Conservation (phyloP, 2,797 vertebrate genomes). For the Notamacropus eugenii region DNA sequence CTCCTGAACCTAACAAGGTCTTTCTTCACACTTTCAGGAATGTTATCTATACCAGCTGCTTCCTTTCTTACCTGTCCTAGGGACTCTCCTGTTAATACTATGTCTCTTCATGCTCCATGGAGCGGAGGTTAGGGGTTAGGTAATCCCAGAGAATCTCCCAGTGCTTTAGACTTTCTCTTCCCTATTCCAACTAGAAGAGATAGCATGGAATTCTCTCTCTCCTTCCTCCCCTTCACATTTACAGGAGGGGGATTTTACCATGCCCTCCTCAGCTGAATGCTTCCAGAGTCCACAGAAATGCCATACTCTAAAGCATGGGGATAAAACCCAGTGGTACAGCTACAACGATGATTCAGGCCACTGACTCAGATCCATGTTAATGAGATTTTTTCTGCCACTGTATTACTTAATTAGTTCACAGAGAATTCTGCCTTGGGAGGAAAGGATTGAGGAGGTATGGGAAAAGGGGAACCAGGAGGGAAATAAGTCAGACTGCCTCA, state of each 20-base stretch:
- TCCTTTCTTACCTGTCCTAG: neutral
- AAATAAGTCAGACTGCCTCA: neutral
- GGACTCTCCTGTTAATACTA: neutral
- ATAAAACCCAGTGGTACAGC: conserved; percentile 40
- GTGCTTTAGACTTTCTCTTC: neutral
- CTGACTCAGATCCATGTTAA: conserved; percentile 72
- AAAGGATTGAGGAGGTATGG: conserved; percentile 4
- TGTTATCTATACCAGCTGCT: neutral
- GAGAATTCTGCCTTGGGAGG: conserved; percentile 60
- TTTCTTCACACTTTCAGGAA: neutral
- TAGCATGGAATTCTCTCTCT: neutral
- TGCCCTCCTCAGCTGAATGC: conserved; percentile 30
- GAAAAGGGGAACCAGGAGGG: conserved; percentile 13
- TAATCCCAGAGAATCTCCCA: neutral
- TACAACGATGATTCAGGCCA: conserved; percentile 67
- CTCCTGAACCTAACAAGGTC: neutral
- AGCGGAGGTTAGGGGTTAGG: too few species aligned
- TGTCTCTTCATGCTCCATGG: neutral
- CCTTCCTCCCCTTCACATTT: neutral
- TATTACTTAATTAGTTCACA: conserved; percentile 75
- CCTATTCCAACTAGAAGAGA: neutral
- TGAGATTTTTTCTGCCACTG: conserved; percentile 67
- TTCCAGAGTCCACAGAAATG: conserved; percentile 22
- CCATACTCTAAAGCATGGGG: neutral
- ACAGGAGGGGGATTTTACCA: conserved; percentile 41